Conservation (phyloP, 2,113 vertebrate species). For the Dromaius novaehollandiae region DNA sequence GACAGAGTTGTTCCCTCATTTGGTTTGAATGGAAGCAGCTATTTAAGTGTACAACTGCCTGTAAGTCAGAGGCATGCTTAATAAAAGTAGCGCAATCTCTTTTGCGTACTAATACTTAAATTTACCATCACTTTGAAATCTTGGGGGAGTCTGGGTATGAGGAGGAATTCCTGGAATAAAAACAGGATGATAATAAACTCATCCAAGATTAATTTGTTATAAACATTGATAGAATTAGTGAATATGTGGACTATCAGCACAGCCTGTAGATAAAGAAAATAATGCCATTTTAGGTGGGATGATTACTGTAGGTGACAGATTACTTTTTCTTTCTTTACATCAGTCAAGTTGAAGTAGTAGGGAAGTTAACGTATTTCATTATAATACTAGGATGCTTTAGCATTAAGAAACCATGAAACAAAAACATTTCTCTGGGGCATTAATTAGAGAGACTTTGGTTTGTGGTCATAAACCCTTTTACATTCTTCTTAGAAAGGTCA, state of each 20-base stretch:
- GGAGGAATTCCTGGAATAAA: neutral
- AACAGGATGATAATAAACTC: neutral
- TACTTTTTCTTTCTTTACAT: conserved; percentile 24
- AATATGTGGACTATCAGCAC: conserved; percentile 28
- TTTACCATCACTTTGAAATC: neutral
- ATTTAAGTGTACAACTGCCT: neutral
- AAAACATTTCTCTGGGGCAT: conserved; percentile 52
- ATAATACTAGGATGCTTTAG: conserved; percentile 49
- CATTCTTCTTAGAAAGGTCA: conserved; percentile 15
- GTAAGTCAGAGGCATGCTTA: neutral
- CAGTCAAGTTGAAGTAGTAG: conserved; percentile 41
- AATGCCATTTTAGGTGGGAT: conserved; percentile 44
- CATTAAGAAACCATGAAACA: conserved; percentile 61
- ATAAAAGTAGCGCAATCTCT: neutral
- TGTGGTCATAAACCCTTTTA: conserved; percentile 43
- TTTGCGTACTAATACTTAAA: neutral
- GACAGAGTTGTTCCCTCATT: neutral
- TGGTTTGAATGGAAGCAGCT: neutral
- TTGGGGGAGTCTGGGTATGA: neutral
- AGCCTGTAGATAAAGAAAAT: conserved; percentile 55
- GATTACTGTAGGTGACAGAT: conserved; percentile 31
- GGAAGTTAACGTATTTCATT: conserved; percentile 57
- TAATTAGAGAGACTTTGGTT: conserved; percentile 70
- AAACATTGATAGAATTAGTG: conserved; percentile 33
- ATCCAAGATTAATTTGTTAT: conserved; percentile 24